Conservation (phyloP, 2,113 vertebrate species). For the Nyctereutes procyonoides region DNA sequence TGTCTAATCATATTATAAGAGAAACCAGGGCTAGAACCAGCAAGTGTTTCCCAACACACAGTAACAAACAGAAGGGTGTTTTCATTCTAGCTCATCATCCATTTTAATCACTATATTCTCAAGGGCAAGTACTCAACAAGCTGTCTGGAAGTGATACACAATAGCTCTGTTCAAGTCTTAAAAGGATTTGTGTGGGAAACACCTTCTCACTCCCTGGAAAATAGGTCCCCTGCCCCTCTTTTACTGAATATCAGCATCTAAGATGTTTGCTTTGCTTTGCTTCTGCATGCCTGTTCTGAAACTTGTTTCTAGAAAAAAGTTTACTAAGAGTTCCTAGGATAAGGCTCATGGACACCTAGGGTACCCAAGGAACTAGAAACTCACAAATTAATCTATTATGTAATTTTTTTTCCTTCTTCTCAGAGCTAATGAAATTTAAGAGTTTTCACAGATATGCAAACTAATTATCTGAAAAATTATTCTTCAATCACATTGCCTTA, state of each 20-base stretch:
- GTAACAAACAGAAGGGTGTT: background rate
- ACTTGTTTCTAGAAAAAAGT: background rate
- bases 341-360: background rate
- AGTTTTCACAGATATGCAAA: background rate
- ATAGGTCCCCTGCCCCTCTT: background rate
- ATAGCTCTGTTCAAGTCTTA: conserved; percentile 9
- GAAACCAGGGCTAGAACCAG: background rate
- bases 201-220: background rate
- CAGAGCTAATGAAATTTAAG: background rate
- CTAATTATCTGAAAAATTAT: background rate
- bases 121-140: background rate
- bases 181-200: background rate
- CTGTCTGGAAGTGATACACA: background rate
- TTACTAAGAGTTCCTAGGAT: background rate
- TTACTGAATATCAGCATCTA: background rate
- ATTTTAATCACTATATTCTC: background rate
- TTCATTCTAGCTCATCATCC: background rate
- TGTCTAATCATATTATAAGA: rapidly evolving
- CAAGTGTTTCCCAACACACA: background rate
- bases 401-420: background rate
- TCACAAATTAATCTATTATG: background rate
- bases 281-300: conserved; percentile 38
- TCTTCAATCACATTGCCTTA: background rate
- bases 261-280: background rate
- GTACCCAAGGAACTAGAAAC: conserved; percentile 7